Base-by-base conservation (phyloP, 2,888 invertebrate genomes). In the Chalcosyrphus nemorum region DNA sequence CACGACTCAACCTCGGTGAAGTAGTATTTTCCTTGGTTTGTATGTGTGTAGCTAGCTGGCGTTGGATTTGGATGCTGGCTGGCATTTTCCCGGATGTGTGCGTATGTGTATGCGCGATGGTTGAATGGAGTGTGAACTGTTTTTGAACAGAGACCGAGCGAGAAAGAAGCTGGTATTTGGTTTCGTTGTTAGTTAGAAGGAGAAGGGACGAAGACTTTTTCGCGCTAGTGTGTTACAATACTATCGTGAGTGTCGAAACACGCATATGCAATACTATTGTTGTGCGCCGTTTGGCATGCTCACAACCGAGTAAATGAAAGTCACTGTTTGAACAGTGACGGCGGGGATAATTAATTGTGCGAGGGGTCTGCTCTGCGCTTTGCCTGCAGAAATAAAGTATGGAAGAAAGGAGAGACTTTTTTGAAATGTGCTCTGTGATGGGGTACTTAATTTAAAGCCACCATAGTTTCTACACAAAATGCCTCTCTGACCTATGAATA, bases 211-310 rank as follows among this genome's bases (percentile, higher is more conserved):
- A 65, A 54, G 56, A 72, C 54, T 74, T 63, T 24, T 74, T 63
- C 19, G 4, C 2, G 38, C 13, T 72, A 47, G 71, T 52, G 38
- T 74, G 17, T 50, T 24, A 71, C 38, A 74, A 66, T 74, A 74
- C 80, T 74, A 59, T 50, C 19, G 29, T 32, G 54, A 59, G n/a
- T 19, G 72, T 52, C n/a, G 66, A 45, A 74, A 47, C 57, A 80
- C 80, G 56, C 80, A 74, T 74, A 74, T 56, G 75, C 68, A 41
- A 61, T 81, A 61, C 74, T 47, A 75, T 61, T 47, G 54, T 38
- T 68, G 38, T 80, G 68, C 56, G 75, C 75, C 74, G 59, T 72
- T 72, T 52, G 65, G 9, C 78, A 52, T 80, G 80, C 74, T 80
- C 74, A 17, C 17, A 15, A 29, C 35, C 19, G 29, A 54, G 32